Evolutionary conservation across 1,140 invertebrate species (phyloP).

Genomic region (Megathymus violae): DNA sequence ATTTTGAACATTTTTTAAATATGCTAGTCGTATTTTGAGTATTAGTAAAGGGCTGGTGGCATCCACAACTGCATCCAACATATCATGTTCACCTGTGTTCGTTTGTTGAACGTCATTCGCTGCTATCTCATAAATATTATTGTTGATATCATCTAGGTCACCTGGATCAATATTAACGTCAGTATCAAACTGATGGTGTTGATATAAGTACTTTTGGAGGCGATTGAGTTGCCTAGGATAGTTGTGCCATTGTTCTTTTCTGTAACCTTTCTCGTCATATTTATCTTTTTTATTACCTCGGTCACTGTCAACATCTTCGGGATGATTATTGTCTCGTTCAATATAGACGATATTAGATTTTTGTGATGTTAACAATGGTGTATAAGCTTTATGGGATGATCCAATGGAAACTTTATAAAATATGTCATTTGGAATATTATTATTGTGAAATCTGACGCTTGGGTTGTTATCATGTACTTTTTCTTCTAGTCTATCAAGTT

Average conservation of each 20-base stretch:
- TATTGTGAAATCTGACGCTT: slow-evolving; percentile 56
- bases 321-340: slow-evolving; percentile 46
- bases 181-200: slow-evolving; percentile 19
- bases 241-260: slow-evolving; percentile 76
- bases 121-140: slow-evolving; percentile 42
- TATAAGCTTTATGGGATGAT: slow-evolving; percentile 35
- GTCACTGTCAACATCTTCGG: slow-evolving; percentile 42
- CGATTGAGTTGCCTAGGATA: slow-evolving; percentile 73
- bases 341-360: slow-evolving; percentile 40
- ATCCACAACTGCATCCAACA: slow-evolving; percentile 47
- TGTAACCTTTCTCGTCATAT: slow-evolving; percentile 59
- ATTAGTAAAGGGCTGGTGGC: slow-evolving; percentile 63
- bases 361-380: slow-evolving; percentile 41
- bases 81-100: slow-evolving; percentile 37
- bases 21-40: slow-evolving; percentile 69
- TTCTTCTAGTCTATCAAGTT: slow-evolving; percentile 49
- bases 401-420: slow-evolving; percentile 59
- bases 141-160: slow-evolving; percentile 35
- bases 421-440: slow-evolving; percentile 54
- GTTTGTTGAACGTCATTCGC: slow-evolving; percentile 46
- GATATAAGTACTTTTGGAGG: slow-evolving; percentile 57
- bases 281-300: slow-evolving; percentile 52
- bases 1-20: slow-evolving; percentile 57
- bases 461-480: slow-evolving; percentile 67
- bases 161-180: slow-evolving; percentile 39